A percentile compares a stretch with the other conserved stretches of the same genome.
phyloP scores from a whole-genome alignment of 1,140 invertebrate species.

The Sycophila sp. region DNA sequence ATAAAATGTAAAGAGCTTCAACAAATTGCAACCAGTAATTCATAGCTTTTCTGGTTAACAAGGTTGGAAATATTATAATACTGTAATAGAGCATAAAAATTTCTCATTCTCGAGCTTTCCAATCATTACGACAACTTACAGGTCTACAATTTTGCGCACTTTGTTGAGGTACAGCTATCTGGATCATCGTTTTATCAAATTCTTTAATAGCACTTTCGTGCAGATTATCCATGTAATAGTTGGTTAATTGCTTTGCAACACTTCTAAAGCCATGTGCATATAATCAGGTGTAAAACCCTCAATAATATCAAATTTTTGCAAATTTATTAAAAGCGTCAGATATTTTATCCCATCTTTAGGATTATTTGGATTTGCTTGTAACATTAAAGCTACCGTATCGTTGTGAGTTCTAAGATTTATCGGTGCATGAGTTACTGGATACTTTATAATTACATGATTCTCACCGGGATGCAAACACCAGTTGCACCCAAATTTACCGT shows the following conservation, averaged over 20 bases:
- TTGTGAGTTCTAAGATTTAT: not conserved
- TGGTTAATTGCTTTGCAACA: slow-evolving; percentile 24
- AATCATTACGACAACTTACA: slow-evolving; percentile 14
- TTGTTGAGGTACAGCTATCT: slow-evolving; percentile 27
- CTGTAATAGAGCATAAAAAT: slow-evolving; percentile 29
- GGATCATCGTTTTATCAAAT: slow-evolving; percentile 11
- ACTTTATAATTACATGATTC: not conserved
- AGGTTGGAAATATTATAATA: not conserved
- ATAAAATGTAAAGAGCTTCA: slow-evolving; percentile 22
- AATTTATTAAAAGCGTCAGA: slow-evolving; percentile 14
- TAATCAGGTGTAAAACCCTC: slow-evolving; percentile 33
- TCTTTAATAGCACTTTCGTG: not conserved
- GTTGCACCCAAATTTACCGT: slow-evolving; percentile 21
- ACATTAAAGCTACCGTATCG: slow-evolving; percentile 1
- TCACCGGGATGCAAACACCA: slow-evolving; percentile 17
- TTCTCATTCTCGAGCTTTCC: slow-evolving; percentile 32
- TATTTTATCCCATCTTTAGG: not conserved
- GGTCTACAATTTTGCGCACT: not conserved
- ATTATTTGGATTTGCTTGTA: not conserved
- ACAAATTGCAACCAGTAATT: slow-evolving; percentile 27
- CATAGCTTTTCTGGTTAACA: not conserved
- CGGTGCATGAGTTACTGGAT: not conserved
- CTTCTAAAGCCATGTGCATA: slow-evolving; percentile 9
- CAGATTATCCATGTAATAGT: slow-evolving; percentile 14
- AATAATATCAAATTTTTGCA: slow-evolving; percentile 29